Base-by-base conservation (phyloP, 2,888 invertebrate genomes). In the Venustoraphidia nigricollis region DNA sequence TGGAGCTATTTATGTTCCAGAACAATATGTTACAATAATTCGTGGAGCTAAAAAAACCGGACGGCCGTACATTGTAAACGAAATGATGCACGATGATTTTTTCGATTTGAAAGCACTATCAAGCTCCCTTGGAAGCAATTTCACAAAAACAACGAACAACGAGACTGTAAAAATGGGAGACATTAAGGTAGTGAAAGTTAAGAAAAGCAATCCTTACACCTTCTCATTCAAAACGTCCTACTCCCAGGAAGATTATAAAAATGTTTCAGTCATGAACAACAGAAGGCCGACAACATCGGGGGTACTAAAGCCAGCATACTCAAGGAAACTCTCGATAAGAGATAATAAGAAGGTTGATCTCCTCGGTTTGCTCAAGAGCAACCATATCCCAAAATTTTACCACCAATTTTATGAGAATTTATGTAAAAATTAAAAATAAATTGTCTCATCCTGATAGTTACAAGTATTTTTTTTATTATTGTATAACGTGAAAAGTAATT, bases 1-100 rank as follows among this genome's bases (percentile, higher is more conserved):
- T 35, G 50, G 47, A 34, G 48, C 53, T 13, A 51, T 51, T 41
- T 52, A 51, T 43, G 47, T 49, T 17, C 50, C 52, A 17, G 49
- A 53, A 34, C 52, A 53, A 27, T 53, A 53, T 45, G 36, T 51
- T n/a, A 45, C 46, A 10, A 46, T 53, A 34, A 53, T 53, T 34
- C 41, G 51, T 8, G 43, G 41, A 39, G 51, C 53, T 9, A 53
- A 53, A 41, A 53, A 53, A 47, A 53, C 40, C 17, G 50, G 52
- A 37, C 17, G 37, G 14, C 41, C 48, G 27, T 53, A 51, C 10
- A 35, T 17, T n/a, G 51, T 53, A 1, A 40, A 47, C 10, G 44
- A 53, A 40, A 11, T 51, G 41, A 41, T 46, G 36, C 45, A 49
- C 17, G 40, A 44, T 14, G 48, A 50, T 50, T 51, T 51, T 50